Percentiles rank a stretch among this genome's conserved stretches.
phyloP scores from a whole-genome alignment of 1,140 invertebrate genomes.

The Triops cancriformis region DNA sequence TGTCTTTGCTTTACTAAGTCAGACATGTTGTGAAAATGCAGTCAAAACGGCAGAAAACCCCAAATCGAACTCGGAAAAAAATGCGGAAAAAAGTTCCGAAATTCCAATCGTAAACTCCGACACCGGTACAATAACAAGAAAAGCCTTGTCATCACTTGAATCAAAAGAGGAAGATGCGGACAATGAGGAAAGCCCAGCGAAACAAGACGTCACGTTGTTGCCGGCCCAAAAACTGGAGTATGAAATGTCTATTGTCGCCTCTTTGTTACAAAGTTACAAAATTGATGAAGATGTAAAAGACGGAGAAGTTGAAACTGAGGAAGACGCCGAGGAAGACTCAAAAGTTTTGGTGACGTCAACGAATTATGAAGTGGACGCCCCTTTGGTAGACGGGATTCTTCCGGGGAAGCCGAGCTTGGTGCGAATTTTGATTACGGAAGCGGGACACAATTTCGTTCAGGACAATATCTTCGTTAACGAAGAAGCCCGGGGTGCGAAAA shows the following conservation, averaged over 20 bases:
- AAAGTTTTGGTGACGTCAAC: constrained; percentile 16
- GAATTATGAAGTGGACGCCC: neutral
- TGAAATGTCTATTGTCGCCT: neutral
- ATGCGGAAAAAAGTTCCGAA: neutral
- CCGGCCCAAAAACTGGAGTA: neutral
- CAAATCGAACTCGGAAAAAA: neutral
- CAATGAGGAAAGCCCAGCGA: neutral
- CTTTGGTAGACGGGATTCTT: neutral
- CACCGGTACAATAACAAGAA: neutral
- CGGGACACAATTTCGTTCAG: constrained; percentile 25
- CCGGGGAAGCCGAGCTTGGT: neutral
- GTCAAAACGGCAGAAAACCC: neutral
- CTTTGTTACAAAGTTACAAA: neutral
- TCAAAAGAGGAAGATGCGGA: neutral
- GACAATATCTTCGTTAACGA: constrained; percentile 23
- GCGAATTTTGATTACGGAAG: constrained; percentile 21
- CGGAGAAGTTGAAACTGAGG: constrained; percentile 29
- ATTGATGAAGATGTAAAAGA: constrained; percentile 28
- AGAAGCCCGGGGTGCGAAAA: neutral
- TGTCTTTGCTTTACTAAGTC: neutral
- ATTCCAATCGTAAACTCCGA: neutral
- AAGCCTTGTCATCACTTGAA: neutral
- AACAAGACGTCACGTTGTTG: neutral
- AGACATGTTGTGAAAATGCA: neutral
- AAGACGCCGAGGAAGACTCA: constrained; percentile 26